Evolutionary conservation across 2,797 vertebrate species (phyloP), one percentile per base, ranked within the genome.

Genomic region (Triplophysa bombifrons): DNA sequence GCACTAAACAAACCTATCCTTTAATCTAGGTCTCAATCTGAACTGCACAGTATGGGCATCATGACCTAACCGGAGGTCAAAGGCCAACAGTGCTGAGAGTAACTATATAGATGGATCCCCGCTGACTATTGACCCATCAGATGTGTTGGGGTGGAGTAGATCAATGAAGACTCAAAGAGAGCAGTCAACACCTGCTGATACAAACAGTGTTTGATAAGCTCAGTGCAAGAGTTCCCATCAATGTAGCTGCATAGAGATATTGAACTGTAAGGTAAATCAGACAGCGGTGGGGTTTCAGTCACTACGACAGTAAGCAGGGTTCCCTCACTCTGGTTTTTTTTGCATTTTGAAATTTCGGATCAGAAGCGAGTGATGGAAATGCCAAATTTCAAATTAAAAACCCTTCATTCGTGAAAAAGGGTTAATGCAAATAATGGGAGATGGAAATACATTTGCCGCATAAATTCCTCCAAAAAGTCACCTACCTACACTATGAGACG

Each of bases 151-250:
- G 80, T 61, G 70, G 51, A 76, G 72, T 50, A 75, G 78, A 84
- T 85, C 80, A 73, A 85, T 85, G 80, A 83, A 66, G 69, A 76
- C 74, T 84, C 38, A 38, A 80, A 75, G 80, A 69, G 85, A 78
- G 80, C 78, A 83, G 80, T 71, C 75, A 69, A 65, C 80, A 82
- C 82, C 82, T 81, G 64, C 80, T 84, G 77, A 86, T 76, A 84
- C 63, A 38, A 73, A 68, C 68, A 53, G 78, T 67, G 60, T 65
- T 80, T 83, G 80, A 84, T 75, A 82, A 76, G 70, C 68, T 67
- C 73, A 53, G 65, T 77, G 82, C 77, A 51, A 82, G 70, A 70
- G 73, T 41, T 64, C 61, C 79, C 55, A 72, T 85, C 80, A 76
- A 82, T 85, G 80, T 38, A 82, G 69, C 71, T 78, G 66, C 48